Conservation (phyloP, 2,797 vertebrate species). For the Muscicapa comitata region DNA sequence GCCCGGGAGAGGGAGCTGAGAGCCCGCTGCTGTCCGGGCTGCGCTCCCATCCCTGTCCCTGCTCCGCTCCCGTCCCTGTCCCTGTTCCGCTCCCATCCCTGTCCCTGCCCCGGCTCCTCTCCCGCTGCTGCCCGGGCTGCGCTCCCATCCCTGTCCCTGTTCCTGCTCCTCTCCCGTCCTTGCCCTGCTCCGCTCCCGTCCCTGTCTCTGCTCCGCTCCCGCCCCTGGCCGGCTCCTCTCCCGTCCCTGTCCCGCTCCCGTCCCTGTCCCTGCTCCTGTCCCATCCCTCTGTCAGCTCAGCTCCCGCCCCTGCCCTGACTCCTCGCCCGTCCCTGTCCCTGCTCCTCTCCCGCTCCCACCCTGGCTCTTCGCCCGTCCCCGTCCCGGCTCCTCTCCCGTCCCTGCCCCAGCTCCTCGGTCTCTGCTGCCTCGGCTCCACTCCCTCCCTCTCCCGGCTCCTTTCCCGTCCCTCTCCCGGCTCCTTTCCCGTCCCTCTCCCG, state of each 20-base stretch:
- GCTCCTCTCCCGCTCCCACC: not conserved
- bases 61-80: accelerated
- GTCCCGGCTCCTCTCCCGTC: too few relatives aligned
- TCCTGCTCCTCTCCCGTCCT: too few relatives aligned
- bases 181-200: accelerated
- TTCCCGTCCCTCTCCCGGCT: not conserved
- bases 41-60: accelerated
- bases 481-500: accelerated
- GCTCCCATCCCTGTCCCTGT: not conserved
- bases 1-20: constrained; percentile 69
- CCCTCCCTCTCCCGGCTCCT: too few relatives aligned
- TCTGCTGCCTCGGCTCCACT: too few relatives aligned
- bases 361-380: too few relatives aligned
- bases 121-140: accelerated
- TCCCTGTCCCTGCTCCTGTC: not conserved
- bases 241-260: not conserved
- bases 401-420: too few relatives aligned
- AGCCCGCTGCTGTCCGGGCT: not conserved
- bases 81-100: accelerated
- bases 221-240: accelerated
- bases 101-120: accelerated
- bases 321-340: too few relatives aligned
- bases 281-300: too few relatives aligned
- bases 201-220: accelerated
- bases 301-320: too few relatives aligned